Conservation (phyloP, 2,797 vertebrate genomes). For the Malurus splendens region DNA sequence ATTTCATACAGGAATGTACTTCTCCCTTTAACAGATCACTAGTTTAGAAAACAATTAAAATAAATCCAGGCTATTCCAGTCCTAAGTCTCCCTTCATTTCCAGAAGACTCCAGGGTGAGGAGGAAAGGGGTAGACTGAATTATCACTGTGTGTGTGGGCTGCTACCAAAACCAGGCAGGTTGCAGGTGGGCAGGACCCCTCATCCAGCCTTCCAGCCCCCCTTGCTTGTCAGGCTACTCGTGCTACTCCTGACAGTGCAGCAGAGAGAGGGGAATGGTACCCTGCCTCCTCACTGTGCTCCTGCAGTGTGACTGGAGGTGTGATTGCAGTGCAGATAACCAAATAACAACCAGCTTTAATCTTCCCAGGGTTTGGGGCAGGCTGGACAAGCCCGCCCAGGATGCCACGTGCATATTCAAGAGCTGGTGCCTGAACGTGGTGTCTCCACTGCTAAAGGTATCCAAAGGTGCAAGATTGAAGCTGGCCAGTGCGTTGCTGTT, state of each 20-base stretch:
- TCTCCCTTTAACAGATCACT: background rate
- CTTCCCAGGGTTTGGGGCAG: background rate
- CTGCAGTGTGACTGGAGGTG: background rate
- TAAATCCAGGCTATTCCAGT: background rate
- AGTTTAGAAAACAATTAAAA: background rate
- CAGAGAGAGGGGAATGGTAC: background rate
- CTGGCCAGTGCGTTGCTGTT: background rate
- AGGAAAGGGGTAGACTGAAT: background rate
- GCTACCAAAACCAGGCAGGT: background rate
- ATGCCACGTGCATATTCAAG: background rate
- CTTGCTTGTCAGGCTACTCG: fast-evolving
- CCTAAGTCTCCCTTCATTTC: background rate
- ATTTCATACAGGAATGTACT: background rate
- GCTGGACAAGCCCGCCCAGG: background rate
- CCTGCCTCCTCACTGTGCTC: background rate
- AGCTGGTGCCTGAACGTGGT: background rate
- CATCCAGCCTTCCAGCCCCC: background rate
- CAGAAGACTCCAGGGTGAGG: background rate
- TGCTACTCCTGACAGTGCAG: background rate
- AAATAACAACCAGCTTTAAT: conserved; percentile 15
- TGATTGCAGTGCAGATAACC: background rate
- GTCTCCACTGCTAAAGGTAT: background rate
- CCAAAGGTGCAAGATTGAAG: background rate
- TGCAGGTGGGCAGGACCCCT: background rate
- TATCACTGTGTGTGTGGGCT: background rate